phyloP scores from a whole-genome alignment of 2,888 invertebrate species.

The Uloborus plumipes region DNA sequence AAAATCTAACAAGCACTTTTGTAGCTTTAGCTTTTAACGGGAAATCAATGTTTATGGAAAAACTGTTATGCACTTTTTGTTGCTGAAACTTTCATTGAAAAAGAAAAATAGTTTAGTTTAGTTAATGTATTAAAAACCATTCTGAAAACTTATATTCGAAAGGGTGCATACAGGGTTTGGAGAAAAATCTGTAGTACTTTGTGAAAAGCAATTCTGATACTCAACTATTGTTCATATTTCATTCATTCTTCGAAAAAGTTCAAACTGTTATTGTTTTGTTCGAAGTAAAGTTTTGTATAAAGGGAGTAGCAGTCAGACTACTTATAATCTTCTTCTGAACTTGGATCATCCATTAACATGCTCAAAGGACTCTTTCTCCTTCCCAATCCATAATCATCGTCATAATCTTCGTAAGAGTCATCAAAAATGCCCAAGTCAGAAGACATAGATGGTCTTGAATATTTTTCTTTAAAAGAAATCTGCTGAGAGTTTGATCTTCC shows the following conservation, averaged over 20 bases:
- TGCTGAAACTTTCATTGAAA: too few relatives aligned
- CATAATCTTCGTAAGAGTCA: conserved; percentile 6
- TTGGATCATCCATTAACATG: background rate
- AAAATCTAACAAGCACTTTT: too few relatives aligned
- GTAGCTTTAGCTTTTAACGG: too few relatives aligned
- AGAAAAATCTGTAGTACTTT: too few relatives aligned
- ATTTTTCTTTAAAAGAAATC: background rate
- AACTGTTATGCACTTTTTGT: too few relatives aligned
- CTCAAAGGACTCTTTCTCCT: background rate
- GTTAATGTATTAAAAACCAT: background rate
- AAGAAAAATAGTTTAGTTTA: too few relatives aligned
- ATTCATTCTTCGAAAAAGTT: too few relatives aligned
- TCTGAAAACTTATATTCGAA: background rate
- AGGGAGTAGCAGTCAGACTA: background rate
- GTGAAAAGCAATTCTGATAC: too few relatives aligned
- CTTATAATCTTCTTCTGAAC: background rate
- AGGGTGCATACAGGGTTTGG: conserved; percentile 3
- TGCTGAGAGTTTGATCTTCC: background rate
- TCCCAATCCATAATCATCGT: background rate
- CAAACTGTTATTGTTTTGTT: too few relatives aligned
- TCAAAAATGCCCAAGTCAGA: background rate
- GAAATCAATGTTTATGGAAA: too few relatives aligned
- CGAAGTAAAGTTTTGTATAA: background rate
- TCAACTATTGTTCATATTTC: too few relatives aligned
- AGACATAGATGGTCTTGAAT: too few relatives aligned